Conservation (phyloP, 2,888 invertebrate genomes). For the Himalopsyche tibetana region DNA sequence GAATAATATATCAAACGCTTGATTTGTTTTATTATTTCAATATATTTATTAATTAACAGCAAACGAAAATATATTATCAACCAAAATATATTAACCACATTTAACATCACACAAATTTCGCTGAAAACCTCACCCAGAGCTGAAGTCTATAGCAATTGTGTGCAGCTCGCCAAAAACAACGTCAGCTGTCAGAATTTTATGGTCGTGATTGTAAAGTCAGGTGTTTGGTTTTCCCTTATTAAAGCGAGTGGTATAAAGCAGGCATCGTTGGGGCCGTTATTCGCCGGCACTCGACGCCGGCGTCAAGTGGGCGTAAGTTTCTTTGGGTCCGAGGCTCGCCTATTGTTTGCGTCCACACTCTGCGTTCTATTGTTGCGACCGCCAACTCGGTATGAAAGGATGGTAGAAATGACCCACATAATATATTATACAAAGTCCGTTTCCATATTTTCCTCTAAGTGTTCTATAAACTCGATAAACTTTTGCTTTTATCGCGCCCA, state of each 20-base stretch:
- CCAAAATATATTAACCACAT: too few species aligned
- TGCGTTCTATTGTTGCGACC: constrained; percentile 21
- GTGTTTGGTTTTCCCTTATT: constrained; percentile 48
- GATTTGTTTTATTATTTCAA: too few species aligned
- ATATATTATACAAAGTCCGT: constrained; percentile 12
- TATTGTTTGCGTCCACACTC: constrained; percentile 38
- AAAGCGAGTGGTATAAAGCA: constrained; percentile 15
- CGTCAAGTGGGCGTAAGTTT: constrained; percentile 30
- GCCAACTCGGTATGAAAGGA: neutral
- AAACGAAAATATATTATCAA: too few species aligned
- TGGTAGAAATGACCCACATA: constrained; percentile 7
- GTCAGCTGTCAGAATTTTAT: neutral
- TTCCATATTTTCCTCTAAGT: constrained; percentile 56
- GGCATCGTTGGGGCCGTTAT: constrained; percentile 36
- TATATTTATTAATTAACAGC: too few species aligned
- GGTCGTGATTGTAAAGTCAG: constrained; percentile 39
- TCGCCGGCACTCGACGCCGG: constrained; percentile 36
- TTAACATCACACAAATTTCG: too few species aligned
- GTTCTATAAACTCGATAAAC: constrained; percentile 53
- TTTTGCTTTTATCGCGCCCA: neutral
- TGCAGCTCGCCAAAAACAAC: constrained; percentile 23
- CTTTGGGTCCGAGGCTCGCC: constrained; percentile 31
- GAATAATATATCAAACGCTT: too few species aligned
- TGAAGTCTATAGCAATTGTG: neutral
- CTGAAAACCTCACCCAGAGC: too few species aligned